Base-by-base conservation (phyloP, 2,888 invertebrate species). In the Brenthis hecate region DNA sequence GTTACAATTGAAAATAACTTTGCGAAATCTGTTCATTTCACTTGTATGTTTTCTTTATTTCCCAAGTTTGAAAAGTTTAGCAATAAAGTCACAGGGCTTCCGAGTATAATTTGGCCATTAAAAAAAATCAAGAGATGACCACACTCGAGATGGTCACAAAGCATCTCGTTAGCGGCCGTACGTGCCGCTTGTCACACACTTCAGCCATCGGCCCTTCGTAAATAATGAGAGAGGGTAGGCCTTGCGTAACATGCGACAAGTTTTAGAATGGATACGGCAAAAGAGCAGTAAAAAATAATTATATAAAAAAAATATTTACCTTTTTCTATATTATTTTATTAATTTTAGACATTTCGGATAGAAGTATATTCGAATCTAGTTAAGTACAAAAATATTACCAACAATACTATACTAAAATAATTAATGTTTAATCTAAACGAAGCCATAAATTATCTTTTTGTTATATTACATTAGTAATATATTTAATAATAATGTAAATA, bases 111-210 rank as follows among this genome's bases (percentile, higher is more conserved):
- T 90, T 89, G 88, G 90, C 87, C 91, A 89, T 91, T 92, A 89
- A 92, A 92, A 91, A 90, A 89, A 87, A 89, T 88, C 88, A 87
- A 87, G 82, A 83, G 81, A 82, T 90, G 91, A 89, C 91, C 91
- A 88, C 88, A 84, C 86, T 86, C 80, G 85, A 87, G 91, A 88
- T 88, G 91, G 89, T 89, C 92, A 92, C 92, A 92, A 92, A 92
- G 88, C 90, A 88, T 92, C 93, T 93, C 93, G 93, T 93, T 93
- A 93, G 91, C 85, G 86, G 73, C 78, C 86, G 89, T 85, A 92
- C 92, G 92, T 92, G 92, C 91, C 91, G 88, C 85, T 81, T 86
- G 90, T 91, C 92, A 89, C 91, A 88, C 90, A 89, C 91, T 89
- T 88, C 88, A 90, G 80, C 81, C 87, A 87, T 88, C 89, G 88